Evolutionary conservation across 2,797 vertebrate genomes (phyloP), one percentile per base, ranked within the genome.

Genomic region (Pangasius mekongensis): DNA sequence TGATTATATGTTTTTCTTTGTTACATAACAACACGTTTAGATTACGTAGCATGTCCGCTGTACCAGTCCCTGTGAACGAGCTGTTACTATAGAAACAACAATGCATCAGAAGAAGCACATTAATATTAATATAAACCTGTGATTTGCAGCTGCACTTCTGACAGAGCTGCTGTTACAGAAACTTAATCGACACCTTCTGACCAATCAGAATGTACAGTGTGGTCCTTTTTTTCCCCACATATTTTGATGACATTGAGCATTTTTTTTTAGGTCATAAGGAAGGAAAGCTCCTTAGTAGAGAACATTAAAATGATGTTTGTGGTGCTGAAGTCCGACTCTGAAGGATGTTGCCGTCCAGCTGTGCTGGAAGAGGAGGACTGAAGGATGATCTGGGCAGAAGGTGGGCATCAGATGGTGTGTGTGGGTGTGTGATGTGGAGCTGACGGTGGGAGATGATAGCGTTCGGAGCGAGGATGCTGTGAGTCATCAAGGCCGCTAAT

Each of bases 401-500:
- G 78, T 85, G 22, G 22, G n/a, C 77, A 85, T 89, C 88, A 87
- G 87, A 83, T 88, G 87, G 71, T 56, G 67, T 74, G 67, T 69
- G 69, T 84, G 64, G 67, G 89, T 47, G 82, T 82, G 36, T 88
- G 77, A 83, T 91, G n/a, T 86, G 80, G 73, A 67, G 80, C 56
- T 74, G 87, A 30, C 22, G 64, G 92, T 88, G 91, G 89, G 90
- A 85, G 86, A 87, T 85, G 36, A 85, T 30, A 66, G 90, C 89
- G 91, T 90, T 93, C 90, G 84, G 87, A 87, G 91, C n/a, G 89
- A 90, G 85, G 81, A 74, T 4, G 78, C 24, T 89, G 22, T 93
- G 92, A 93, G 62, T 94, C 93, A 94, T 90, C 84, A 85, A 13
- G 39, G 88, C 86, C 54, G 88, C 60, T 92, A 91, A 94, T 93